Conservation (phyloP, 2,888 invertebrate genomes). For the Mythimna pallens region DNA sequence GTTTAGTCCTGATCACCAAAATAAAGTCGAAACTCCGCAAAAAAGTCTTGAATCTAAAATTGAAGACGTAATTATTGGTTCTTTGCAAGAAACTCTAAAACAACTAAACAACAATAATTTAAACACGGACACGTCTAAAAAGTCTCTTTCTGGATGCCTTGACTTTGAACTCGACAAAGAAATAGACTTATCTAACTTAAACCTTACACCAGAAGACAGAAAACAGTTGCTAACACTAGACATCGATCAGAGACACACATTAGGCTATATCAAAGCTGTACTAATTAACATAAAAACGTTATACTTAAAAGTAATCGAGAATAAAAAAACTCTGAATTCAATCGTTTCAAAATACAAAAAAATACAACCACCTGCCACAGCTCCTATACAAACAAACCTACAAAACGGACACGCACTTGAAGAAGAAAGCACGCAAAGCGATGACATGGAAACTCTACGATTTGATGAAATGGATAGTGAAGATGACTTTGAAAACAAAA, state of each 20-base stretch:
- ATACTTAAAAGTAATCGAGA: conserved; percentile 5
- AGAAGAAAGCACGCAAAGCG: not conserved
- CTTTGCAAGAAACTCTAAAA: not conserved
- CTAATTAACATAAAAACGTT: not conserved
- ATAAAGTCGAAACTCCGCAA: not conserved
- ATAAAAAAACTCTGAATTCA: not conserved
- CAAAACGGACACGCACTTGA: not conserved
- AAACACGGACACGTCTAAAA: not conserved
- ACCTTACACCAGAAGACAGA: conserved; percentile 1
- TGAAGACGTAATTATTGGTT: not conserved
- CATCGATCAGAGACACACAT: not conserved
- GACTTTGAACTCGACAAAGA: not conserved
- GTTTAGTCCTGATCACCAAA: conserved; percentile 10
- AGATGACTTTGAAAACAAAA: not conserved
- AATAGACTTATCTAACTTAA: conserved; percentile 8
- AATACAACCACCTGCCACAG: not conserved
- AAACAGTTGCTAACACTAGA: not conserved
- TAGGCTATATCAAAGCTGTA: not conserved
- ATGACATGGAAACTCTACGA: conserved; percentile 4
- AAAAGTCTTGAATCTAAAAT: conserved; percentile 14
- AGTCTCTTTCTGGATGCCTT: not conserved
- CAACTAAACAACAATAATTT: not conserved
- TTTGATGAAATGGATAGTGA: not conserved
- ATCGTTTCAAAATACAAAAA: conserved; percentile 11
- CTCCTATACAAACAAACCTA: not conserved